Evolutionary conservation across 2,797 vertebrate species (phyloP), one percentile per base, ranked within the genome.

Genomic region (Sciaenops ocellatus): DNA sequence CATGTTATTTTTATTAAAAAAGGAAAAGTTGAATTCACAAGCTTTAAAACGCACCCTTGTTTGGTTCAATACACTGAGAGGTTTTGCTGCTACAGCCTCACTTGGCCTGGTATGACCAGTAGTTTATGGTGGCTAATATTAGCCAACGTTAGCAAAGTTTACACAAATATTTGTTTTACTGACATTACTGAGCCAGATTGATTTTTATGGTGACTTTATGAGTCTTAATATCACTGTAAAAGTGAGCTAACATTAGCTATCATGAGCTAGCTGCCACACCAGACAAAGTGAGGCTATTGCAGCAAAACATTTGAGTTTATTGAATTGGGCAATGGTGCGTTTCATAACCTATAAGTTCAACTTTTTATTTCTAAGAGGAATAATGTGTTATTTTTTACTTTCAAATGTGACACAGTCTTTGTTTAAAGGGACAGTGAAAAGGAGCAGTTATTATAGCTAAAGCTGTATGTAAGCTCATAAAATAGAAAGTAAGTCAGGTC

Each of bases 401-500:
- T 57, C 2, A 44, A 59, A 59, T 18, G n/a, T 20, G 41, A 18
- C 34, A 16, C 0, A 28, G 13, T 26, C 24, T 30, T 1, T 34
- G 2, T 72, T 75, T 71, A 54, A 72, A 67, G 16, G 24, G 20
- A 57, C 24, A 18, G 28, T 22, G 1, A 55, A 70, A 72, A 52
- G 46, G 50, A 65, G 24, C 6, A 24, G 34, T 56, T 30, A 10
- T 65, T 41, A 48, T 67, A 28, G 51, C 69, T 59, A 67, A 56
- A 68, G 62, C 48, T 38, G 69, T 61, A 17, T 44, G 24, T 62
- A 22, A 64, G 67, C 71, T 75, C 8, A 57, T 15, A 59, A 60
- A 56, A 61, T 24, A 69, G 75, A 87, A 86, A 87, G 81, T 71
- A 72, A 84, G 64, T 76, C 82, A 78, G 24, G 76, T 69, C 71